Evolutionary conservation across 2,888 invertebrate species (phyloP), one percentile per base, ranked within the genome.

Genomic region (Platycheirus albimanus): DNA sequence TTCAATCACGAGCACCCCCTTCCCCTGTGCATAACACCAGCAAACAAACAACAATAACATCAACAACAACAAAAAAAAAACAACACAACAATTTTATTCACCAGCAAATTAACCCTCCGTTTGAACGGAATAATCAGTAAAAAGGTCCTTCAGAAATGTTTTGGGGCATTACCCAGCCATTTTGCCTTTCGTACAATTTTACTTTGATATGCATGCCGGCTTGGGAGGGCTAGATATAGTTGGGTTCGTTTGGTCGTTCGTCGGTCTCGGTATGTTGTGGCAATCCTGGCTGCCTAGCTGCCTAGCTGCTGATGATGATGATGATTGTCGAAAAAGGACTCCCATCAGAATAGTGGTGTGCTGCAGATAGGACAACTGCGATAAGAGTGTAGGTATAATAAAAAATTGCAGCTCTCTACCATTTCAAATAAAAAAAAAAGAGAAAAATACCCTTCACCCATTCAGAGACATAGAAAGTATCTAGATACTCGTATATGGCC

Each of bases 261-360:
- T n/a, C n/a, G n/a, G n/a, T 28, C 66, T 56, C 11, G 66, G 76
- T 74, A 49, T 83, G 83, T 83, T 83, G 83, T 83, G 83, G 78
- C 78, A 64, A 56, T 69, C 19, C 20, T 69, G 67, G 83, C 78
- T 83, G 83, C 83, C 83, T 83, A 74, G 83, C 78, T 83, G 83
- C 83, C 83, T 83, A 74, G 83, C 38, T 81, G 77, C 77, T 63
- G 67, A 51, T 63, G 77, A 58, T 63, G 67, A 51, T 63, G 77
- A 58, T 66, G 24, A 51, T 30, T 38, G 28, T 38, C 15, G 10
- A 43, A 56, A 58, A 64, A 47, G 45, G 38, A 49, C 56, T 58
- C 7, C 47, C 72, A 64, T 10, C 36, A 36, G 43, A 61, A 15
- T 33, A 10, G 30, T 61, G 49, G 17, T 11, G 17, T 61, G 49